Conservation (phyloP, 1,140 invertebrate genomes). For the Cydia fagiglandana region DNA sequence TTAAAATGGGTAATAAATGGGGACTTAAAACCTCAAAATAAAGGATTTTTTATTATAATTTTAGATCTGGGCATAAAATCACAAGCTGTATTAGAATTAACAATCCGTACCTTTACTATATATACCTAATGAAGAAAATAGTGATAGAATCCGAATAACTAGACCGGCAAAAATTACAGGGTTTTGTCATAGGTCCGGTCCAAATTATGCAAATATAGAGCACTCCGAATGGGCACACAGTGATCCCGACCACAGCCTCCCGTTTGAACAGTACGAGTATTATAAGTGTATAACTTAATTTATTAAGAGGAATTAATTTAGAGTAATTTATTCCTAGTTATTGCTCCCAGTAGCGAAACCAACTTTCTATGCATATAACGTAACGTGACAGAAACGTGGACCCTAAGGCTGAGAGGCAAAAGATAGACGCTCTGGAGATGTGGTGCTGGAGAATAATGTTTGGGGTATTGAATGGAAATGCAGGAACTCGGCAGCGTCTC, state of each 20-base stretch:
- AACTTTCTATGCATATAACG: too few species aligned
- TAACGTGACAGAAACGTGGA: too few species aligned
- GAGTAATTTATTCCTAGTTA: too few species aligned
- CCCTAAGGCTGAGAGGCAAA: too few species aligned
- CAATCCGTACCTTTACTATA: neutral
- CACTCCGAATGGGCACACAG: conserved; percentile 24
- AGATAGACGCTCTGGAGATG: too few species aligned
- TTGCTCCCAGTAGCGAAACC: too few species aligned
- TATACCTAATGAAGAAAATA: neutral
- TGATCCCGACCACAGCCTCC: conserved; percentile 7
- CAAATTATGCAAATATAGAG: conserved; percentile 30
- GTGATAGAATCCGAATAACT: conserved; percentile 19
- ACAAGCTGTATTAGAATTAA: neutral
- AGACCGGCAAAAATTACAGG: conserved; percentile 29
- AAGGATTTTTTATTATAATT: too few species aligned
- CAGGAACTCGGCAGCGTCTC: too few species aligned
- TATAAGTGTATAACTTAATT: neutral
- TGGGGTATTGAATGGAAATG: too few species aligned
- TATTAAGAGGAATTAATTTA: neutral
- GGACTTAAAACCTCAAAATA: too few species aligned
- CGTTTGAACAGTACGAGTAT: neutral
- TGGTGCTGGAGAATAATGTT: too few species aligned
- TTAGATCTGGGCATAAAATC: neutral
- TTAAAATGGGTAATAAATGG: too few species aligned
- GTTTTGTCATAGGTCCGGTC: conserved; percentile 29